These are phyloP conservation scores for Paratrypauchen microcephalus DNA, from an alignment of 2,797 vertebrate species.

Conservation along the genomic window DNA sequence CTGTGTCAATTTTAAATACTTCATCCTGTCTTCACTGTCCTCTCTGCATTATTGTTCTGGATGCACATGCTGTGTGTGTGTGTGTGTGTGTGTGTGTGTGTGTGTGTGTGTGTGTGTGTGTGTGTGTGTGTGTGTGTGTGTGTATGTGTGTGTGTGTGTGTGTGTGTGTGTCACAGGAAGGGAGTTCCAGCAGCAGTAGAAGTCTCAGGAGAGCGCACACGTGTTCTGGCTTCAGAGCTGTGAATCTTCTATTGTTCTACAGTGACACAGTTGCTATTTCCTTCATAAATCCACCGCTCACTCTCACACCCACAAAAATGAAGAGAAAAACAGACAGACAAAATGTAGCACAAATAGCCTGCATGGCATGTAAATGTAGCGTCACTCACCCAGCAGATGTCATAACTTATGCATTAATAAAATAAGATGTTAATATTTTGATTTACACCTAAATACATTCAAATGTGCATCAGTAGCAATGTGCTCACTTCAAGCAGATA, in stretches of 20 bases:
- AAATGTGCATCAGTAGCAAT: not conserved
- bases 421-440: too few species aligned
- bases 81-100: not conserved
- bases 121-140: not conserved
- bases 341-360: not conserved
- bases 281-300: constrained; percentile 83
- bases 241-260: constrained; percentile 86
- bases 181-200: constrained; percentile 46
- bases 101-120: constrained; percentile 22
- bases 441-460: too few species aligned
- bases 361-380: not conserved
- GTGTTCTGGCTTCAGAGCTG: constrained; percentile 43
- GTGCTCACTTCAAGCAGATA: not conserved
- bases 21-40: constrained; percentile 29
- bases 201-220: constrained; percentile 28
- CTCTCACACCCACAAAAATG: constrained; percentile 4
- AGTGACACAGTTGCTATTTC: constrained; percentile 78
- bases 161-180: constrained; percentile 46
- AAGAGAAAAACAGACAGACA: not conserved
- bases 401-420: too few species aligned
- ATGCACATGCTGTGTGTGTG: constrained; percentile 31
- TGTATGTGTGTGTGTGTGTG: not conserved
- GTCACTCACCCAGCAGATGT: not conserved
- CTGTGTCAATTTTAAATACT: constrained; percentile 39
- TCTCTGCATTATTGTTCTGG: constrained; percentile 27